These are phyloP conservation scores for Phania funesta DNA, from an alignment of 2,888 invertebrate species.

Conservation along the genomic window DNA sequence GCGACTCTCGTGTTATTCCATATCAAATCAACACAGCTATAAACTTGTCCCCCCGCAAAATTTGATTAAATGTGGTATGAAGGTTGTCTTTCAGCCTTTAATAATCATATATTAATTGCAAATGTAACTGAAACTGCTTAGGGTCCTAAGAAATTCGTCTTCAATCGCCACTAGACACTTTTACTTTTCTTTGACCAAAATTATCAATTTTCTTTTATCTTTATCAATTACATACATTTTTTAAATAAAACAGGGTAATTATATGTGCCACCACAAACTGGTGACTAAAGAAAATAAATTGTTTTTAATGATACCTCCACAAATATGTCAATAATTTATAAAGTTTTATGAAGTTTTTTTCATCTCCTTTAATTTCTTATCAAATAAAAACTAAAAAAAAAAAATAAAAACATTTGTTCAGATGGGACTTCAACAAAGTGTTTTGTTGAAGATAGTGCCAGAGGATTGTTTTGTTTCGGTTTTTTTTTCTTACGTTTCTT, in stretches of 20 bases:
- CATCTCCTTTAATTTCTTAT: conserved; percentile 7
- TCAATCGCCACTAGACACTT: background rate
- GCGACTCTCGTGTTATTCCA: no score
- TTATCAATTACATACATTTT: conserved; percentile 31
- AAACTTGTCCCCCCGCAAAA: no score
- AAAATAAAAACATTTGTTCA: conserved; percentile 31
- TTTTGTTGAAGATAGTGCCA: background rate
- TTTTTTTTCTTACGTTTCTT: no score
- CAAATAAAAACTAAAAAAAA: conserved; percentile 9
- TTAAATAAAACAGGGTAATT: conserved; percentile 39
- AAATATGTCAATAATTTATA: conserved; percentile 55
- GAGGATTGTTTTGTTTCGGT: background rate
- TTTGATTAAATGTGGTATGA: no score
- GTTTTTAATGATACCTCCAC: conserved; percentile 49
- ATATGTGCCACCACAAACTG: conserved; percentile 17
- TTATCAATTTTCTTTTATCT: background rate
- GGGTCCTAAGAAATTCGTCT: background rate
- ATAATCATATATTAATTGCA: no score
- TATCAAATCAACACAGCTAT: no score
- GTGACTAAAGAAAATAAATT: conserved; percentile 27
- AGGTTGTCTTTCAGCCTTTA: no score
- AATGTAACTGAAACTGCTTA: no score
- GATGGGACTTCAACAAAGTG: background rate
- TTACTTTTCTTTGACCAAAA: conserved; percentile 19
- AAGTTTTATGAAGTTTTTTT: conserved; percentile 4